Evolutionary conservation across 2,888 invertebrate species (phyloP), one percentile per base, ranked within the genome.

Genomic region (Cylloceria caligata): DNA sequence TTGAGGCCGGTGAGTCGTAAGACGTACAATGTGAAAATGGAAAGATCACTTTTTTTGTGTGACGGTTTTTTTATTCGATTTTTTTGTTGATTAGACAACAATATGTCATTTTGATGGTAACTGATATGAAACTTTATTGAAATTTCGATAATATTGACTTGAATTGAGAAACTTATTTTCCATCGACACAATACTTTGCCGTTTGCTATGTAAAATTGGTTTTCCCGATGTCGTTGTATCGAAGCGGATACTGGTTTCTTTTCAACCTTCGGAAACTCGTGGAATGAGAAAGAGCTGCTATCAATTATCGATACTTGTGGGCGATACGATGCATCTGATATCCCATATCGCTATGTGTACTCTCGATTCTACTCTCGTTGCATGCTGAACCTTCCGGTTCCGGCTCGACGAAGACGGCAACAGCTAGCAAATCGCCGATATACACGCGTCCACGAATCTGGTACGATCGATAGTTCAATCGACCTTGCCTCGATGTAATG

Each of bases 381-480:
- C 36, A 34, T 49, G 62, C 64, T 45, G 71, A 30, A 65, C 34
- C 72, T 83, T 83, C 74, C 76, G 68, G 67, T 71, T 78, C 67
- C 73, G 57, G 67, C 45, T 74, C 42, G 65, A 52, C 39, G 27
- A 64, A 69, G 62, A 64, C 49, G 57, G 65, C 42, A 49, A 55
- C 13, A 47, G 62, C 65, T 36, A 21, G 36, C 57, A 2, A 55
- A 2, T 21, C 9, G 24, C 39, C 24, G 36, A 36, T 36, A 16
- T 65, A 39, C 21, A 36, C 36, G 39, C 55, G 60, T 49, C 62
- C 39, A 27, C 69, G 34, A 71, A 81, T 83, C 45, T 80, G 68
- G 67, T 34, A 60, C 62, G 78, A 83, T 83, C 83, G 81, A 83
- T 83, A 84, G 82, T 79, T 82, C 71, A 67, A 84, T 80, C 77